Base-by-base conservation (phyloP, 1,140 invertebrate genomes). In the Amyelois transitella region DNA sequence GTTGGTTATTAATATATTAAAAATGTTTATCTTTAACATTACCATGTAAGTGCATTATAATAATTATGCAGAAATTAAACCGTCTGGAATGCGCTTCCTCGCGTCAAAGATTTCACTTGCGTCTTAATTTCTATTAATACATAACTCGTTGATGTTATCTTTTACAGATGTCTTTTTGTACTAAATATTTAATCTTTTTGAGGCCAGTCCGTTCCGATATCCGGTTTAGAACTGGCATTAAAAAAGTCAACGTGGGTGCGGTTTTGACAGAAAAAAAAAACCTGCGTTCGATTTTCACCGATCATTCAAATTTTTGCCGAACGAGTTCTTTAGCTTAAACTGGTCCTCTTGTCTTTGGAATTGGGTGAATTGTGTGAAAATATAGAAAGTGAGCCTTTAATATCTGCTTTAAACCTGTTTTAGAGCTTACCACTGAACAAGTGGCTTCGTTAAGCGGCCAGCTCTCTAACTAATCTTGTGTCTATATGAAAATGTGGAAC, bases 381-480 rank as follows among this genome's bases (percentile, higher is more conserved):
- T 60, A 73, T 79, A 79, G 76, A 79, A 79, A 79, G 76, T 28
- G 55, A 62, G 51, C 55, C 69, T 70, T 63, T 62, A 69, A 69
- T 63, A 61, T 62, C 63, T 67, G 59, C 64, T 62, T 63, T 56
- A 69, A 79, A 79, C 76, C 74, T 67, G 76, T 79, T 75, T 65
- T 47, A 51, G 48, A 18, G 17, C 51, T 60, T 59, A 51, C 51
- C 59, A 48, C 60, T 67, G 59, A 68, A 60, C 55, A 51, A 66
- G 52, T 59, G 28, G 55, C 62, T 62, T 66, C 53, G 52, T 61
- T 66, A 63, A 51, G 57, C 53, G 17, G n/a, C 63, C 56, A 55
- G 51, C 51, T 63, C 55, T 48, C 69, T 75, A 75, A 72, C 70
- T 12, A 70, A 65, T 63, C 57, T 48, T 25, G 19, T 62, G 58